A percentile compares a stretch with the other conserved stretches of the same genome.
These are phyloP conservation scores for Nestor notabilis DNA, from an alignment of 2,113 vertebrate genomes.

Conservation along the genomic window DNA sequence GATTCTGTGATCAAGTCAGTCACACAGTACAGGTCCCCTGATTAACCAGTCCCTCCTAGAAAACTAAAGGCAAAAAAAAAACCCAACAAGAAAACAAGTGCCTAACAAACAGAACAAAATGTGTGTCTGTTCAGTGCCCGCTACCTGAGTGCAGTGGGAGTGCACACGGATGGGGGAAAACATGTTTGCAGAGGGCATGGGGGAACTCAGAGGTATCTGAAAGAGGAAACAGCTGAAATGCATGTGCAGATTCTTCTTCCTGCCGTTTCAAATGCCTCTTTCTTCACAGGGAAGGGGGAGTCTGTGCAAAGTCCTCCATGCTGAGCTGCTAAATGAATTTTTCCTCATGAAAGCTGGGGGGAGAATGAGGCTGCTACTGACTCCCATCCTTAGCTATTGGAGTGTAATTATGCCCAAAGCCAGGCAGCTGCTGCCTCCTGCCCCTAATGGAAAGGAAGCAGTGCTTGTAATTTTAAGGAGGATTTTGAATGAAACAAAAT, in stretches of 20 bases:
- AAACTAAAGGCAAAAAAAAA: neutral
- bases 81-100: neutral
- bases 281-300: neutral
- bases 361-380: neutral
- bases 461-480: slow-evolving; percentile 16
- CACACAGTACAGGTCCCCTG: neutral
- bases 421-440: slow-evolving; percentile 57
- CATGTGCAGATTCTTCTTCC: neutral
- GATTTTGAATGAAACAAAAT: slow-evolving; percentile 45
- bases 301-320: neutral
- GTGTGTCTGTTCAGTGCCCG: neutral
- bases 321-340: slow-evolving; percentile 36
- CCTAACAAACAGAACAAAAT: neutral
- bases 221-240: neutral
- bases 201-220: neutral
- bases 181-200: neutral
- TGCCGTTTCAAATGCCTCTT: neutral
- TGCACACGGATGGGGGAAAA: neutral
- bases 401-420: slow-evolving; percentile 43
- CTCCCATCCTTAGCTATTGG: neutral
- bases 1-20: neutral
- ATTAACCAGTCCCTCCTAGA: neutral
- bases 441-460: neutral
- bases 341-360: neutral
- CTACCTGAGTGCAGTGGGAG: neutral